Evolutionary conservation across 2,797 vertebrate genomes (phyloP).

Genomic region (Galagoides demidoff): DNA sequence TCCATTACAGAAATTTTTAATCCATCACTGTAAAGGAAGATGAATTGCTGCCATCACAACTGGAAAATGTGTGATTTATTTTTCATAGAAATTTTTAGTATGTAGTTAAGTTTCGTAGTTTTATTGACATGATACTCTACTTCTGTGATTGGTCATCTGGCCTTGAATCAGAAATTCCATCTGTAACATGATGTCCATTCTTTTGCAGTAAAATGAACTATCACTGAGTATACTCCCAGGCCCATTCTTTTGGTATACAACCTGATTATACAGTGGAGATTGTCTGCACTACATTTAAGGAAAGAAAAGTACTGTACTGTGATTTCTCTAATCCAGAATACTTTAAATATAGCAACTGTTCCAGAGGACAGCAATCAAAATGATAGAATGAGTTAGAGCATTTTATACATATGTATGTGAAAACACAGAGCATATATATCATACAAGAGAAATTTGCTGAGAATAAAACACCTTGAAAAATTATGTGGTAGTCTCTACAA

Average conservation of each 20-base stretch:
- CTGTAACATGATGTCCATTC: neutral
- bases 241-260: neutral
- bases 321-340: constrained; percentile 38
- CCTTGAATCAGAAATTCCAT: neutral
- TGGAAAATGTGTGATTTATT: neutral
- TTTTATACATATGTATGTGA: constrained; percentile 51
- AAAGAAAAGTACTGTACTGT: constrained; percentile 20
- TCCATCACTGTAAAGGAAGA: neutral
- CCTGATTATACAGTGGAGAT: neutral
- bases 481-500: constrained; percentile 42
- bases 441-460: constrained; percentile 55
- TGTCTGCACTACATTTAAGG: neutral
- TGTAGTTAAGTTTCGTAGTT: neutral
- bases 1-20: neutral
- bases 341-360: constrained; percentile 53
- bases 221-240: neutral
- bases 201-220: neutral
- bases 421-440: constrained; percentile 67
- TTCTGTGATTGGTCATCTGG: neutral
- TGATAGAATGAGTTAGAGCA: constrained; percentile 39
- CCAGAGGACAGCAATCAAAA: constrained; percentile 64
- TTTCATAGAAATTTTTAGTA: neutral
- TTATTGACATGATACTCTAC: neutral
- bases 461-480: constrained; percentile 26
- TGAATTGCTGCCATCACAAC: neutral